These are phyloP conservation scores for Osmoderma eremita DNA, from an alignment of 2,888 invertebrate genomes.

Conservation along the genomic window DNA sequence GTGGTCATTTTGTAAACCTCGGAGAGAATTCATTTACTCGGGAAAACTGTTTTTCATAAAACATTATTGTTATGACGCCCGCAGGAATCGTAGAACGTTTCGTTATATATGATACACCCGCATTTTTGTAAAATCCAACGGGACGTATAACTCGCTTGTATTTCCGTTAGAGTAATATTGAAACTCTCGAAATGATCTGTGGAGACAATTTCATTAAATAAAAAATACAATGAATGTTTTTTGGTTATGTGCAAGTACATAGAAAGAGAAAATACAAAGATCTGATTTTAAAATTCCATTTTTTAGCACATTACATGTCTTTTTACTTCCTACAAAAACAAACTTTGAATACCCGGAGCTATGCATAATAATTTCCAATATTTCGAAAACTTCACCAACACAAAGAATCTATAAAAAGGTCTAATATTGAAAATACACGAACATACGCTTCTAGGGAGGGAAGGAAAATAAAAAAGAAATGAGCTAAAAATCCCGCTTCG, in stretches of 20 bases:
- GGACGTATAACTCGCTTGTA: slow-evolving; percentile 21
- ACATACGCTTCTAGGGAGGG: neutral
- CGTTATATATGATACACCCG: no score
- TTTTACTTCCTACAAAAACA: no score
- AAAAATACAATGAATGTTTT: no score
- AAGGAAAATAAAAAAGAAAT: neutral
- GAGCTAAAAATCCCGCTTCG: slow-evolving; percentile 13
- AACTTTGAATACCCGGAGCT: no score
- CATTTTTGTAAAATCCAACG: slow-evolving; percentile 22
- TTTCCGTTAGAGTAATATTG: no score
- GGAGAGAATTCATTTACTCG: slow-evolving; percentile 20
- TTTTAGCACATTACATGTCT: no score
- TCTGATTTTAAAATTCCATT: no score
- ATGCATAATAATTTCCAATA: no score
- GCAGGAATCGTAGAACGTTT: neutral
- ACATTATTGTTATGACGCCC: slow-evolving; percentile 11
- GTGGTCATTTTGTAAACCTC: slow-evolving; percentile 8
- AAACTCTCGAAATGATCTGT: no score
- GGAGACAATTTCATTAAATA: no score
- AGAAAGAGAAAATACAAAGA: no score
- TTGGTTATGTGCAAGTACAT: no score
- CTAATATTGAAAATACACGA: neutral
- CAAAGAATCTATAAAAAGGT: neutral
- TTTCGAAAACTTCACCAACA: neutral
- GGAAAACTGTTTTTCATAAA: slow-evolving; percentile 6